A percentile compares a stretch with the other conserved stretches of the same genome.
Conservation (phyloP, 1,140 invertebrate genomes). For the Apis florea region DNA sequence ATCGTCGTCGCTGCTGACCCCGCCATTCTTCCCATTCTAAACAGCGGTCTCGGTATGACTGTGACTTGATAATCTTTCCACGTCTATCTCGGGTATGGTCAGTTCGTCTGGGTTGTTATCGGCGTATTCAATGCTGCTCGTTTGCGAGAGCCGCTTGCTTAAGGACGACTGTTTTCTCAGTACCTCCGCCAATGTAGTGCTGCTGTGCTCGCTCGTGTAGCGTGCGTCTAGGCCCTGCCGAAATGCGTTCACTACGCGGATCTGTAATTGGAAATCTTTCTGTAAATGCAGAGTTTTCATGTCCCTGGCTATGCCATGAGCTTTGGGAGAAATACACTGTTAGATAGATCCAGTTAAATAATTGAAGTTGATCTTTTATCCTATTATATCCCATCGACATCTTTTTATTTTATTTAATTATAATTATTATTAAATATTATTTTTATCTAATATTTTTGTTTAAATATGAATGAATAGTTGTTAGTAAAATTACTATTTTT, state of each 20-base stretch:
- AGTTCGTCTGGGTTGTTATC: conserved; percentile 93
- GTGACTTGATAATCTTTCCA: conserved; percentile 93
- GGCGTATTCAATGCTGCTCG: conserved; percentile 94
- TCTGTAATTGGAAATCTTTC: conserved; percentile 85
- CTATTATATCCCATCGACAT: conserved; percentile 1
- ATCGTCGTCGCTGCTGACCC: conserved; percentile 18
- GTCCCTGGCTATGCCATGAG: neutral
- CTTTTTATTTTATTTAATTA: neutral
- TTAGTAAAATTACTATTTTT: neutral
- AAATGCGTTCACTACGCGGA: conserved; percentile 99
- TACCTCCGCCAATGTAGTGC: conserved; percentile 92
- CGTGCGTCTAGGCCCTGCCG: conserved; percentile 98
- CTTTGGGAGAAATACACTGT: conserved; percentile 9
- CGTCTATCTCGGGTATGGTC: conserved; percentile 93
- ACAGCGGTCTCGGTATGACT: conserved; percentile 96
- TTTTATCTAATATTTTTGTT: neutral
- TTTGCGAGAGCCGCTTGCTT: conserved; percentile 93
- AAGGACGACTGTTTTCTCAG: conserved; percentile 94
- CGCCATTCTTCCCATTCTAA: conserved; percentile 78
- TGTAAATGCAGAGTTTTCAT: conserved; percentile 11
- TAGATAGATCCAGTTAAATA: conserved; percentile 5
- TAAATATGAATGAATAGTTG: no score
- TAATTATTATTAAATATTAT: neutral
- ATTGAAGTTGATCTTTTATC: conserved; percentile 19
- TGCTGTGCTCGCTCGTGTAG: conserved; percentile 92